phyloP scores from a whole-genome alignment of 2,888 invertebrate species.

The Eupithecia centaureata region DNA sequence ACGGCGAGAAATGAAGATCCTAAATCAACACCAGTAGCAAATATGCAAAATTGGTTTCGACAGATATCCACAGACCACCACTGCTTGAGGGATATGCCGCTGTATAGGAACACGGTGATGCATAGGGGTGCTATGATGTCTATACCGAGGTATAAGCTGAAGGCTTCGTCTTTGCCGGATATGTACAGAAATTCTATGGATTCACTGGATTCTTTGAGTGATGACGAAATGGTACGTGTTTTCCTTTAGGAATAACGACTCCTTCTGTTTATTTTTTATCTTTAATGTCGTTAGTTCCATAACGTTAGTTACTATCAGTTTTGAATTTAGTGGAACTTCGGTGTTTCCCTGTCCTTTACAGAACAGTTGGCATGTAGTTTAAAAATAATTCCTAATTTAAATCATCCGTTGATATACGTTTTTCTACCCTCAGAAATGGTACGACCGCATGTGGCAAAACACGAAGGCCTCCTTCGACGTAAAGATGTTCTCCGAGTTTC shows the following conservation, averaged over 20 bases:
- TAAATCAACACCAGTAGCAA: not conserved
- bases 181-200: constrained; percentile 93
- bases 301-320: not conserved
- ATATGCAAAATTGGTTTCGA: constrained; percentile 60
- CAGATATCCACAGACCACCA: constrained; percentile 85
- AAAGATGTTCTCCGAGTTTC: constrained; percentile 90
- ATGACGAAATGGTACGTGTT: constrained; percentile 87
- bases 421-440: constrained; percentile 86
- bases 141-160: constrained; percentile 89
- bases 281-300: too few species aligned
- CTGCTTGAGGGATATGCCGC: constrained; percentile 87
- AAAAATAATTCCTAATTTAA: not conserved
- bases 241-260: not conserved
- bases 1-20: constrained; percentile 11
- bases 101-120: constrained; percentile 92
- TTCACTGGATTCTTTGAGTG: constrained; percentile 84
- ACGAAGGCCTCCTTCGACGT: constrained; percentile 90
- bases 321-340: not conserved
- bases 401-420: not conserved
- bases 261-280: not conserved
- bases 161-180: constrained; percentile 95
- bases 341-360: not conserved
- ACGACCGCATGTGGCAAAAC: constrained; percentile 86
- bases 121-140: constrained; percentile 94
- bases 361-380: not conserved